phyloP scores from a whole-genome alignment of 23 tunicate species.

The Trididemnum clinides region DNA sequence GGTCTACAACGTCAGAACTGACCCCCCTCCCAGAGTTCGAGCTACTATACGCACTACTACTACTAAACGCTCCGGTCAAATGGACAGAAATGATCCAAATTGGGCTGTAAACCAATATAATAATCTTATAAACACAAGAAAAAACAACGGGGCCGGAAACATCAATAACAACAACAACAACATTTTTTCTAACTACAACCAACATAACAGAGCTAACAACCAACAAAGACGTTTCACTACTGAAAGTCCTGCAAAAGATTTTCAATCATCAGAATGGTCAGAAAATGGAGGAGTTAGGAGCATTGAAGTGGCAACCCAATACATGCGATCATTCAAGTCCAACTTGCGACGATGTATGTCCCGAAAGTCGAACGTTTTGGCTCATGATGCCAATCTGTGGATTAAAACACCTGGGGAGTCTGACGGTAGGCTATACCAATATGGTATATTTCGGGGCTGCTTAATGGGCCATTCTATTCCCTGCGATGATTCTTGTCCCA shows the following conservation, averaged over 20 bases:
- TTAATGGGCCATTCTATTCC: slow-evolving; percentile 52
- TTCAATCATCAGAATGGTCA: neutral
- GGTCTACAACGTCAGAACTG: neutral
- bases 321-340: slow-evolving; percentile 23
- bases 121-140: slow-evolving; percentile 28
- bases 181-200: neutral
- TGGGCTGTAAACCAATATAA: slow-evolving; percentile 38
- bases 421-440: slow-evolving; percentile 74
- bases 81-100: slow-evolving; percentile 31
- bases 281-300: neutral
- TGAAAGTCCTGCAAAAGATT: neutral
- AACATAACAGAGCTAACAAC: neutral
- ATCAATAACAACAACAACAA: slow-evolving; percentile 18
- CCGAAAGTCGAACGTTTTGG: slow-evolving; percentile 12
- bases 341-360: slow-evolving; percentile 19
- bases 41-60: neutral
- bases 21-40: neutral
- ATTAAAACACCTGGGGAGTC: slow-evolving; percentile 80
- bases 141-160: slow-evolving; percentile 29
- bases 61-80: neutral
- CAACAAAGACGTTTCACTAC: neutral
- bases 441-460: slow-evolving; percentile 65
- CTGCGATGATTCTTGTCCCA: slow-evolving; percentile 75
- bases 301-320: slow-evolving; percentile 29
- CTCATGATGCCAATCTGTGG: slow-evolving; percentile 92